Percentiles rank a stretch among this genome's conserved stretches.
phyloP scores from a whole-genome alignment of 2,113 vertebrate species.

The Periophthalmus modestus region DNA sequence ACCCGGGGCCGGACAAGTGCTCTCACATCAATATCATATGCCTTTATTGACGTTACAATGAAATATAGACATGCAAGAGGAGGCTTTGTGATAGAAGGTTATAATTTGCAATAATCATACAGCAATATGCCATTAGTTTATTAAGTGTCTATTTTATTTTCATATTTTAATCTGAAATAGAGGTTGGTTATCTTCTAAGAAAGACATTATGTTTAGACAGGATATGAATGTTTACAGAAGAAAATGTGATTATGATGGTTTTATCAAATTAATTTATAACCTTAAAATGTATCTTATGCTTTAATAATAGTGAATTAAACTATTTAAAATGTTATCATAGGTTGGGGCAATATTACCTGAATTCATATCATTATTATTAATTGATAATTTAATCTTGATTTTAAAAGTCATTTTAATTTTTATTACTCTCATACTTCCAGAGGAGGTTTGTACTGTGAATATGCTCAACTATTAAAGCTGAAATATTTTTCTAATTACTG shows the following conservation, averaged over 20 bases:
- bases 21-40: conserved; percentile 3
- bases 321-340: neutral
- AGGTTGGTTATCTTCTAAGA: conserved; percentile 9
- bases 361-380: conserved; percentile 5
- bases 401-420: conserved; percentile 6
- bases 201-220: neutral
- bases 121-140: conserved; percentile 1
- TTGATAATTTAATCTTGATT: conserved; percentile 5
- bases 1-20: conserved; percentile 4
- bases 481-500: conserved; percentile 4
- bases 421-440: conserved; percentile 7
- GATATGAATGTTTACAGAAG: conserved; percentile 9
- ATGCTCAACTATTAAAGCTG: conserved; percentile 13
- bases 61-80: neutral
- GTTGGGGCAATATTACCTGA: conserved; percentile 5
- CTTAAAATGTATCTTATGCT: neutral
- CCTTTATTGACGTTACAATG: conserved; percentile 5
- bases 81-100: neutral
- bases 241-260: conserved; percentile 11
- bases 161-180: conserved; percentile 9
- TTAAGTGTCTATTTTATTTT: neutral
- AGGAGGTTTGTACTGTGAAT: conserved; percentile 15
- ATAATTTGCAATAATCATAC: conserved; percentile 8
- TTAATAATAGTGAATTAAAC: neutral
- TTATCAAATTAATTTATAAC: conserved; percentile 13